These are phyloP conservation scores for Chymomyza caudatula DNA, from an alignment of 2,888 invertebrate genomes.

Conservation along the genomic window DNA sequence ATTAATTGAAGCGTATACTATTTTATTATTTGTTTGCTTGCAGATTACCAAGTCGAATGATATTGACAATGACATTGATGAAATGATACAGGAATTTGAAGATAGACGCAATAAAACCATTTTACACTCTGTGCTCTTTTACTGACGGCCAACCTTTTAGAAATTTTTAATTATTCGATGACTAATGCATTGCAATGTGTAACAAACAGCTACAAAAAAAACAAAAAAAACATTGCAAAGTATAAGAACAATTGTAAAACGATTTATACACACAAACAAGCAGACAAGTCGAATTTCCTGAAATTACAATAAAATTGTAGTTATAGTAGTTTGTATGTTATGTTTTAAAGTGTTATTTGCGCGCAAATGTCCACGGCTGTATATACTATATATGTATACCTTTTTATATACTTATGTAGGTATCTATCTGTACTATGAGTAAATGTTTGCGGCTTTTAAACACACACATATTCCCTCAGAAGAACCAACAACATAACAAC, in stretches of 20 bases:
- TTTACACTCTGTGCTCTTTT: slow-evolving; percentile 58
- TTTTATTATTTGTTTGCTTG: neutral
- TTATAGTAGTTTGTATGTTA: neutral
- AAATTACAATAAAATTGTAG: neutral
- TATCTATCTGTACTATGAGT: neutral
- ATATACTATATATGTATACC: neutral
- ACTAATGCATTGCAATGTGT: neutral
- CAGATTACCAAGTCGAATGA: slow-evolving; percentile 58
- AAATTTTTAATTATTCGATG: neutral
- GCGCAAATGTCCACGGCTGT: neutral
- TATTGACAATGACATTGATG: slow-evolving; percentile 61
- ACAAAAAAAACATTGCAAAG: neutral
- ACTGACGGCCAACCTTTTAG: slow-evolving; percentile 54
- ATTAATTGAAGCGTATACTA: neutral
- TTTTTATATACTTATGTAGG: neutral
- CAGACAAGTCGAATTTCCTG: neutral
- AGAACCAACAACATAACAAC: neutral
- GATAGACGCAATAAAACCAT: slow-evolving; percentile 60
- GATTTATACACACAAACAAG: neutral
- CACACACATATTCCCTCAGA: neutral
- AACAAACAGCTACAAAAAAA: neutral
- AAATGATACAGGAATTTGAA: slow-evolving; percentile 62
- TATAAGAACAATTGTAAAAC: neutral
- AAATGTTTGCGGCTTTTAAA: neutral
- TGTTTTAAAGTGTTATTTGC: neutral